Base-by-base conservation (phyloP, 2,888 invertebrate species). In the Colletes collaris region DNA sequence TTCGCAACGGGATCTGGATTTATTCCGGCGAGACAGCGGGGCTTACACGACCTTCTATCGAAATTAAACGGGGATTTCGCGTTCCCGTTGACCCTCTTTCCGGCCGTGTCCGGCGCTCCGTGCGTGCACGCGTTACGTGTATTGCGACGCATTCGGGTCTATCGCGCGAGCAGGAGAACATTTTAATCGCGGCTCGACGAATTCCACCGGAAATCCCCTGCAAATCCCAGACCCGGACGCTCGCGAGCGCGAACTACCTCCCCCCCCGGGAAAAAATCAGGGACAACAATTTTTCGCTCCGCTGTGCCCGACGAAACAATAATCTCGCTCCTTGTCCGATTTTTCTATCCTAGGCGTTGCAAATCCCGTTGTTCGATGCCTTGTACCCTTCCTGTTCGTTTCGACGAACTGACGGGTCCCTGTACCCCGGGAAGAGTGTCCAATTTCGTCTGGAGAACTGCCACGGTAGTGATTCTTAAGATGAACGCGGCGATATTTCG, bases 11-110 rank as follows among this genome's bases (percentile, higher is more conserved):
- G 77, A 84, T 84, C 79, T 77, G 84, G 85, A 85, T 86, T 85
- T 86, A 86, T 84, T 69, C 62, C 63, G 74, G 75, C 73, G 74
- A 82, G 85, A 79, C 77, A 81, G 73, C 59, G 55, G 67, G 56
- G 76, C 70, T 81, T 84, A 81, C 85, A 79, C 78, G 79, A 69
- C 75, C 76, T 86, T 77, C 77, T 76, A 70, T 84, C 79, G 86
- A 86, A 84, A 86, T 86, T 84, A 86, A 84, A 86, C 76, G 82
- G 66, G 76, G 78, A 81, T 82, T 85, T 79, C 76, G 59, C 66
- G 64, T 75, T 63, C 65, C 62, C 58, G 71, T 75, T 78, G 82
- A 76, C 84, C 84, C 74, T 56, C 58, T 81, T 78, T 77, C 58
- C 56, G 55, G 35, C 19, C 70, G 44, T 65, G 64, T 71, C 52